Conservation (phyloP, 2,113 vertebrate genomes). For the Muntiacus reevesi region DNA sequence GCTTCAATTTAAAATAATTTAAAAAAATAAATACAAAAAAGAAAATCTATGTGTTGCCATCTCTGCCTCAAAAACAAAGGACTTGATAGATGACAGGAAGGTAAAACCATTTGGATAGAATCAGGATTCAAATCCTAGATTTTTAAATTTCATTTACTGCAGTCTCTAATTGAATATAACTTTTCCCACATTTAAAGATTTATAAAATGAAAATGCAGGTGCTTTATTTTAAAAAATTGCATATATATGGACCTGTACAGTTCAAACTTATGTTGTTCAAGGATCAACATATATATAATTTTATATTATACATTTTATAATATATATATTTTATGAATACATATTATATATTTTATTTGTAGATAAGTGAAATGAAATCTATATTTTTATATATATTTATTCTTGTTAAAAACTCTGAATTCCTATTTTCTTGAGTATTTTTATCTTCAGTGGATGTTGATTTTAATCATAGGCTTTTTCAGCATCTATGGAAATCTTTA, state of each 20-base stretch:
- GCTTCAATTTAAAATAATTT: background rate
- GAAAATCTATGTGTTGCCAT: background rate
- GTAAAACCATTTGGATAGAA: background rate
- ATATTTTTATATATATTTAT: background rate
- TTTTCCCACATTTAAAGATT: background rate
- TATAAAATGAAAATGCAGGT: background rate
- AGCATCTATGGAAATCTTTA: background rate
- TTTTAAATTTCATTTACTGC: background rate
- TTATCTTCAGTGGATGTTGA: background rate
- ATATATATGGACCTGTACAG: background rate
- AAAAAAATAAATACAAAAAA: background rate
- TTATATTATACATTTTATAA: background rate
- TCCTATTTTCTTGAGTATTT: background rate
- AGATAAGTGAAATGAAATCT: background rate
- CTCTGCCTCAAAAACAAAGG: background rate
- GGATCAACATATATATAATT: background rate
- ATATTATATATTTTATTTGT: background rate
- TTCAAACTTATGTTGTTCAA: background rate
- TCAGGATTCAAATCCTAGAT: background rate
- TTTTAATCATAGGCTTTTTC: background rate
- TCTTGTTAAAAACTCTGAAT: background rate
- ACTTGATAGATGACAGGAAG: background rate
- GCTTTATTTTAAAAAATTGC: background rate
- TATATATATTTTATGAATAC: background rate
- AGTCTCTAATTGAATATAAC: background rate